Evolutionary conservation across 1,140 invertebrate species (phyloP), one percentile per base, ranked within the genome.

Genomic region (Zaprionus africanus): DNA sequence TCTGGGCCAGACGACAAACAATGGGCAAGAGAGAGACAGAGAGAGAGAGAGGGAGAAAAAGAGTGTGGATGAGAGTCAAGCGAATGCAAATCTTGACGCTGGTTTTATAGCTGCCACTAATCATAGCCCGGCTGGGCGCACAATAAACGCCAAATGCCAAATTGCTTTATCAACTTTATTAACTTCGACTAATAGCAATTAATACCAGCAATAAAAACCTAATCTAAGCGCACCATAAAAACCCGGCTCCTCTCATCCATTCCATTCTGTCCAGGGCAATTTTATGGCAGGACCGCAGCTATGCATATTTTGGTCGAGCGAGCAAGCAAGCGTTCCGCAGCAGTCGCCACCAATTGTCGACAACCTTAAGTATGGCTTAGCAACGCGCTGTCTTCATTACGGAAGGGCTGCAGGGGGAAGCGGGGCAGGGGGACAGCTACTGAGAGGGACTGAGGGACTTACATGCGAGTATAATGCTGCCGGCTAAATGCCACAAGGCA

Each of bases 161-260:
- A 90, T 90, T 90, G 86, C 85, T 90, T 90, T 90, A 90, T 90
- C 86, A 90, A 90, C 79, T 90, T 90, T 90, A 90, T 90, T 90
- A 90, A 90, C 79, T 90, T 90, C 76, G 82, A 90, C 85, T 90
- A 90, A 90, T 90, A 85, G 86, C 85, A 90, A 90, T 90, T 90
- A 90, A 90, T 90, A 85, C 86, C 86, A 72, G 82, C 82, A 90
- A 90, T 90, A 90, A 90, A 90, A 90, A 90, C 76, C 85, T 90
- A 90, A 85, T 90, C 85, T 90, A 82, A 83, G 79, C 78, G 56
- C 61, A 61, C 43, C 81, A 85, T 83, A 87, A 88, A 88, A 82
- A 57, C 79, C 79, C 31, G 71, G 69, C 46, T 66, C 78, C 46
- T 66, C 78, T 54, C 54, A 78, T 81, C 62, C 79, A 70, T 74